Percentiles rank a stretch among this genome's conserved stretches.
Conservation (phyloP, 2,797 vertebrate genomes). For the Girardinus metallicus region DNA sequence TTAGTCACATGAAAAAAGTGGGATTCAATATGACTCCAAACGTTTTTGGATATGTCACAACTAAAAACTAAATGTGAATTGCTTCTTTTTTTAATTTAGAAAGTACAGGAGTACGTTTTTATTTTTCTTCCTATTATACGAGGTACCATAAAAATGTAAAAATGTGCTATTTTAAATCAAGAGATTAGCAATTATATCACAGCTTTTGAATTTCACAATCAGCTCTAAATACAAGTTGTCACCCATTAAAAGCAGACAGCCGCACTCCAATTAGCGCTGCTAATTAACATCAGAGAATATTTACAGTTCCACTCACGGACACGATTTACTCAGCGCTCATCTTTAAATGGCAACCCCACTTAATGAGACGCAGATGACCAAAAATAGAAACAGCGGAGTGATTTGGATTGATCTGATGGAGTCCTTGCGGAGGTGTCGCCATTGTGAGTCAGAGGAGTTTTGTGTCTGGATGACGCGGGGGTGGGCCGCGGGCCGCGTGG, state of each 20-base stretch:
- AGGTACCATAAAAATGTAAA: background rate
- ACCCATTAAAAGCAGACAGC: background rate
- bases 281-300: background rate
- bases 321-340: constrained; percentile 65
- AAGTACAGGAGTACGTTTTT: no score
- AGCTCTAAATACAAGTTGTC: background rate
- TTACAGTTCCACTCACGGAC: constrained; percentile 42
- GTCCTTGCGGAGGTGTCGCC: constrained; percentile 39
- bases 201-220: background rate
- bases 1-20: no score
- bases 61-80: no score
- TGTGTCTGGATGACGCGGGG: constrained; percentile 61
- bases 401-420: constrained; percentile 44
- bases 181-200: background rate
- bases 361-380: constrained; percentile 45
- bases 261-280: background rate
- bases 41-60: no score
- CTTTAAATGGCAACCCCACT: constrained; percentile 50
- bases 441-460: constrained; percentile 71
- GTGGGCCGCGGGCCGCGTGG: constrained; percentile 55
- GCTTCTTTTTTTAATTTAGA: no score
- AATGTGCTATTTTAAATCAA: background rate
- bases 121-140: background rate
- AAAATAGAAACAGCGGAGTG: constrained; percentile 59
- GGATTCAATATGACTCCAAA: no score